Conservation (phyloP, 2,888 invertebrate species). For the Ferdinandea cuprea region DNA sequence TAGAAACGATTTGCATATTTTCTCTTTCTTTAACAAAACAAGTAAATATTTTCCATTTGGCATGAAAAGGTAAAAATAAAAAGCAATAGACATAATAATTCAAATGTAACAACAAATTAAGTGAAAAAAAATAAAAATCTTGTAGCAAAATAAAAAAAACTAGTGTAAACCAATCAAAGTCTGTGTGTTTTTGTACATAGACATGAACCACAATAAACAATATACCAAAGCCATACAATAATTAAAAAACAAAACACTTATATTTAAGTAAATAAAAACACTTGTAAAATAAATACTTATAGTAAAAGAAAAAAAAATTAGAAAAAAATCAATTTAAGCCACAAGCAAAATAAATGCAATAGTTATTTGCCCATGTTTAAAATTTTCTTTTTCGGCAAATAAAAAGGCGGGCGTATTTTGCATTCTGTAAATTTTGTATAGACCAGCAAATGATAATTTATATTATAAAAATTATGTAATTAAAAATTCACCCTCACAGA, state of each 20-base stretch:
- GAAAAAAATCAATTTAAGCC: constrained; percentile 36
- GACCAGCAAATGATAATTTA: constrained; percentile 51
- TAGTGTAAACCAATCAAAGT: constrained; percentile 77
- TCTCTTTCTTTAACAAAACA: constrained; percentile 34
- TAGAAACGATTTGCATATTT: constrained; percentile 38
- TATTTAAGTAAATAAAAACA: constrained; percentile 48
- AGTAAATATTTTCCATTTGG: constrained; percentile 33
- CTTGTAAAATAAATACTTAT: constrained; percentile 57
- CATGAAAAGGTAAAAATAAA: constrained; percentile 49
- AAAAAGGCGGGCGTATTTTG: constrained; percentile 40
- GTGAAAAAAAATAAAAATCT: constrained; percentile 73
- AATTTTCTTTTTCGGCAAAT: neutral
- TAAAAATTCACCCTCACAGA: constrained; percentile 73
- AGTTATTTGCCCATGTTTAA: constrained; percentile 12
- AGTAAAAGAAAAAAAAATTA: constrained; percentile 31
- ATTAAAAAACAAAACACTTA: constrained; percentile 61
- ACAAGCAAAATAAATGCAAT: constrained; percentile 43
- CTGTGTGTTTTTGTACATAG: constrained; percentile 76
- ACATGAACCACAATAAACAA: constrained; percentile 79
- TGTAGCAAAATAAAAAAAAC: constrained; percentile 44
- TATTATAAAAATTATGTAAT: constrained; percentile 51
- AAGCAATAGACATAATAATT: constrained; percentile 75
- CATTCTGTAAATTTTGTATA: constrained; percentile 73
- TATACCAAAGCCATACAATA: constrained; percentile 80
- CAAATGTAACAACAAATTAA: constrained; percentile 75